A percentile compares a stretch with the other conserved stretches of the same genome.
These are phyloP conservation scores for Rhyacophila evoluta DNA, from an alignment of 2,888 invertebrate species.

Conservation along the genomic window DNA sequence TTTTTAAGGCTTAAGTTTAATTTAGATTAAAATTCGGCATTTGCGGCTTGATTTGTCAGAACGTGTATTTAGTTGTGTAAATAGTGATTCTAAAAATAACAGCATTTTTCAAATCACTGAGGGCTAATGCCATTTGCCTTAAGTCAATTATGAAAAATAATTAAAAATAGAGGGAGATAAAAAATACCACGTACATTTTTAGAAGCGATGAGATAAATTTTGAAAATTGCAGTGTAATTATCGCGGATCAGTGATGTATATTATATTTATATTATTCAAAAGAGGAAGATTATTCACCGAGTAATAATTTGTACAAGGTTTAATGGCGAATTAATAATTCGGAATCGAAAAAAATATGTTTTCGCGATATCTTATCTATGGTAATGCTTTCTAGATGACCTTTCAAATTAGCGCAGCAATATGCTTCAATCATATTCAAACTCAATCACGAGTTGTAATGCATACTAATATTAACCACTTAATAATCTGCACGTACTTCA, in stretches of 20 bases:
- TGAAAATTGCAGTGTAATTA: conserved; percentile 2
- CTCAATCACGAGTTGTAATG: background rate
- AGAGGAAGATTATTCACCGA: background rate
- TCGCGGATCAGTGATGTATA: background rate
- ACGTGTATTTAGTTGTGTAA: too few relatives aligned
- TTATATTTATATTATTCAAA: background rate
- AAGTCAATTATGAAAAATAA: too few relatives aligned
- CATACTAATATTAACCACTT: background rate
- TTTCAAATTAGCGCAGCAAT: background rate
- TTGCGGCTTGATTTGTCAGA: too few relatives aligned
- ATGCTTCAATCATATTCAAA: background rate
- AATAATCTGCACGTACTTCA: background rate
- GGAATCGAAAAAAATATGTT: conserved; percentile 1
- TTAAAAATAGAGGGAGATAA: too few relatives aligned
- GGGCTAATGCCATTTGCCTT: too few relatives aligned
- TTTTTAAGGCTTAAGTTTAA: too few relatives aligned
- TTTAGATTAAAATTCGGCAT: too few relatives aligned
- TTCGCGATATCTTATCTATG: conserved; percentile 11
- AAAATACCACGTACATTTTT: background rate
- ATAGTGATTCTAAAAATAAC: too few relatives aligned
- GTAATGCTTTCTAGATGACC: conserved; percentile 12
- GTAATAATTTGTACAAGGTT: background rate
- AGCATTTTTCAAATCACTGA: too few relatives aligned
- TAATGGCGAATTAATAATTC: background rate
- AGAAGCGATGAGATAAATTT: background rate